Conservation (phyloP, 2,888 invertebrate species). For the Noctua janthe region DNA sequence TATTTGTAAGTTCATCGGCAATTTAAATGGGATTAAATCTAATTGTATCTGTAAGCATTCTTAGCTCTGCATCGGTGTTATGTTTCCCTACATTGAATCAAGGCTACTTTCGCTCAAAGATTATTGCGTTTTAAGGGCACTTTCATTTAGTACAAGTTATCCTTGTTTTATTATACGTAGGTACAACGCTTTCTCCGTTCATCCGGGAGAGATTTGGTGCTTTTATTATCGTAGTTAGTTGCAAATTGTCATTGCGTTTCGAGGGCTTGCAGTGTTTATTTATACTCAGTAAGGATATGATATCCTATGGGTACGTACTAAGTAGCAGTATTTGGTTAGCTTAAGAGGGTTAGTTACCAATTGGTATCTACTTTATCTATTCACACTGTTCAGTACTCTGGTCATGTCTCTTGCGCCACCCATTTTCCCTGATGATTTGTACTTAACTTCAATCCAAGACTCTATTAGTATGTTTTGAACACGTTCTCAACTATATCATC, state of each 20-base stretch:
- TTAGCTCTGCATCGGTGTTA: slow-evolving; percentile 64
- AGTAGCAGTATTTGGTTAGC: neutral
- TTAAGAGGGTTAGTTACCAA: neutral
- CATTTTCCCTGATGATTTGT: neutral
- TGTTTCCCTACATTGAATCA: slow-evolving; percentile 73
- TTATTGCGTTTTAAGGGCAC: slow-evolving; percentile 74
- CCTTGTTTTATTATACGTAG: slow-evolving; percentile 58
- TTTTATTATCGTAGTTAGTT: slow-evolving; percentile 25
- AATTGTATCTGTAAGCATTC: slow-evolving; percentile 25
- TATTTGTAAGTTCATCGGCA: neutral
- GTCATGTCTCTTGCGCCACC: neutral
- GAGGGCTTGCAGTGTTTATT: neutral
- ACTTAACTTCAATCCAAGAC: neutral
- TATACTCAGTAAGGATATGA: neutral
- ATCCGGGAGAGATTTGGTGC: slow-evolving; percentile 58
- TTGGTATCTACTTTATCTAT: neutral
- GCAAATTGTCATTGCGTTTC: neutral
- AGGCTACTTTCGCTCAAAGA: slow-evolving; percentile 76
- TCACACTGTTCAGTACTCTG: neutral
- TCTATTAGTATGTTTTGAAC: neutral
- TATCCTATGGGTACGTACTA: neutral
- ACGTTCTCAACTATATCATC: neutral
- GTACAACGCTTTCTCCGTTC: slow-evolving; percentile 58
- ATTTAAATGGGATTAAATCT: neutral
- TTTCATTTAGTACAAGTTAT: slow-evolving; percentile 71